A percentile compares a stretch with the other conserved stretches of the same genome.
Conservation (phyloP, 2,113 vertebrate genomes). For the Odocoileus hemionus region DNA sequence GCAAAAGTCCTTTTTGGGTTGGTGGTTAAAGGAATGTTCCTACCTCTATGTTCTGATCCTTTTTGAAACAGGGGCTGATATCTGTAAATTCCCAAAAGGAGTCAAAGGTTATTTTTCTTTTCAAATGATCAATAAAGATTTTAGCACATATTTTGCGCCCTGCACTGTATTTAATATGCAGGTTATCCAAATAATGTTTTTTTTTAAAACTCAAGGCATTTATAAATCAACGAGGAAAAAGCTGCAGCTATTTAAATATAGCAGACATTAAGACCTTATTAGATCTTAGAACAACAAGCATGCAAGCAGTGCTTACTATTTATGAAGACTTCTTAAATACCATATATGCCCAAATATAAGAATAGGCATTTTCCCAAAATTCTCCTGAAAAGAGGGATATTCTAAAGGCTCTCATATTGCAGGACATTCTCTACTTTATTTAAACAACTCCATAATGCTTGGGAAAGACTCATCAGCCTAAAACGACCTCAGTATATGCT, state of each 20-base stretch:
- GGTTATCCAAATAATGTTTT: neutral
- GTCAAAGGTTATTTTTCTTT: slow-evolving; percentile 17
- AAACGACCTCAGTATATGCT: slow-evolving; percentile 7
- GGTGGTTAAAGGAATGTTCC: neutral
- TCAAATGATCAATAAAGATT: neutral
- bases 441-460: slow-evolving; percentile 25
- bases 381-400: neutral
- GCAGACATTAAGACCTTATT: neutral
- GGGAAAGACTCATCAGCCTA: slow-evolving; percentile 30
- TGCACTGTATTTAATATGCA: neutral
- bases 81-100: neutral
- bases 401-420: neutral
- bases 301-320: neutral
- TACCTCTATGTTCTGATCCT: neutral
- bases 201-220: neutral
- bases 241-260: neutral
- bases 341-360: neutral
- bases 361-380: slow-evolving; percentile 8
- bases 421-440: slow-evolving; percentile 26
- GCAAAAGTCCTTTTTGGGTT: neutral
- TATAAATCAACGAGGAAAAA: slow-evolving; percentile 27
- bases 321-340: neutral
- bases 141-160: neutral
- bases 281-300: neutral
- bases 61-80: neutral